Percentiles rank a stretch among this genome's conserved stretches.
Conservation (phyloP, 2,113 vertebrate species). For the Hystrix brachyura region DNA sequence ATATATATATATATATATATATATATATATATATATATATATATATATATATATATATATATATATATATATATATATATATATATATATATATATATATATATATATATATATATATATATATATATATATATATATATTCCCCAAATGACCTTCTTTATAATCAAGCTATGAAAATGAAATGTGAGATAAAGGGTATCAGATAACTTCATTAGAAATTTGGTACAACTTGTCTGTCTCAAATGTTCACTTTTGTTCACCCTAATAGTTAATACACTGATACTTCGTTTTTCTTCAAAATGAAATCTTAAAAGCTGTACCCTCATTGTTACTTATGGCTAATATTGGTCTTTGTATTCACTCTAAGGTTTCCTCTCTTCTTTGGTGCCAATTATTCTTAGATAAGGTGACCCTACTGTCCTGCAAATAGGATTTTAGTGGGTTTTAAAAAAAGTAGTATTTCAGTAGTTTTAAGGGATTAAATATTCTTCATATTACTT, state of each 20-base stretch:
- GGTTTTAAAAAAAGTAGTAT: background rate
- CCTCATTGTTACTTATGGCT: background rate
- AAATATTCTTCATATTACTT: background rate
- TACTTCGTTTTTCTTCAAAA: background rate
- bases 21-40: background rate
- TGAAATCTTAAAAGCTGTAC: background rate
- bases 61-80: background rate
- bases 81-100: background rate
- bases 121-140: background rate
- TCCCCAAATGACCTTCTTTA: background rate
- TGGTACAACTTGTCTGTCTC: background rate
- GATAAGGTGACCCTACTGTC: background rate
- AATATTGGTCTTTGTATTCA: background rate
- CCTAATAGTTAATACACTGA: background rate
- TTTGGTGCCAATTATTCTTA: background rate
- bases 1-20: background rate
- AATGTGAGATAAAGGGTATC: background rate
- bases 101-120: too few species aligned
- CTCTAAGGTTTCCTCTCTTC: background rate
- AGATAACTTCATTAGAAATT: conserved; percentile 13
- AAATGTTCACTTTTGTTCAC: background rate
- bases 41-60: background rate
- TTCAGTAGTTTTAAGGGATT: background rate
- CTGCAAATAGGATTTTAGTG: background rate
- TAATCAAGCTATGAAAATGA: background rate